Conservation (phyloP, 2,113 vertebrate species). For the Amphilophus citrinellus region DNA sequence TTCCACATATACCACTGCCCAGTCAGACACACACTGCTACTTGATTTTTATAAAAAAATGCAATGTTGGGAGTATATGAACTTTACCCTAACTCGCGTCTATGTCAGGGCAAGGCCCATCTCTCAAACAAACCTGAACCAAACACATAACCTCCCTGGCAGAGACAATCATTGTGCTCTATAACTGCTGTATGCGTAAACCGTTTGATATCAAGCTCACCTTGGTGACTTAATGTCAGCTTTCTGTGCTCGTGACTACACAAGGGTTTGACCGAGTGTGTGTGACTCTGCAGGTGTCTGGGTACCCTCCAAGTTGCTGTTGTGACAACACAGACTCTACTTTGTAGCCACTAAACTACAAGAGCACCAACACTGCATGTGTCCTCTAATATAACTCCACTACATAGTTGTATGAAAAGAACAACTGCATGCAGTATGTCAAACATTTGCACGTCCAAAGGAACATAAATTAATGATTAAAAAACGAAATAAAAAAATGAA, state of each 20-base stretch:
- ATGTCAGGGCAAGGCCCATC: neutral
- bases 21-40: neutral
- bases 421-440: neutral
- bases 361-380: neutral
- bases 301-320: neutral
- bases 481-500: neutral
- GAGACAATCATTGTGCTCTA: neutral
- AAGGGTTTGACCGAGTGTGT: neutral
- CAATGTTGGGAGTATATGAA: no score
- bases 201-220: neutral
- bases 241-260: neutral
- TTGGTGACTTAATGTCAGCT: neutral
- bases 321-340: neutral
- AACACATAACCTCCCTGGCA: neutral
- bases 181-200: neutral
- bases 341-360: neutral
- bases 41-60: neutral
- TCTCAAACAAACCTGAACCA: neutral
- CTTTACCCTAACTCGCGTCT: neutral
- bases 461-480: rapidly evolving
- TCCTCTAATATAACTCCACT: neutral
- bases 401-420: neutral
- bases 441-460: neutral
- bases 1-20: neutral
- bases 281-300: neutral